A percentile compares a stretch with the other conserved stretches of the same genome.
These are phyloP conservation scores for Pteronotus mesoamericanus DNA, from an alignment of 2,797 vertebrate species.

Conservation along the genomic window DNA sequence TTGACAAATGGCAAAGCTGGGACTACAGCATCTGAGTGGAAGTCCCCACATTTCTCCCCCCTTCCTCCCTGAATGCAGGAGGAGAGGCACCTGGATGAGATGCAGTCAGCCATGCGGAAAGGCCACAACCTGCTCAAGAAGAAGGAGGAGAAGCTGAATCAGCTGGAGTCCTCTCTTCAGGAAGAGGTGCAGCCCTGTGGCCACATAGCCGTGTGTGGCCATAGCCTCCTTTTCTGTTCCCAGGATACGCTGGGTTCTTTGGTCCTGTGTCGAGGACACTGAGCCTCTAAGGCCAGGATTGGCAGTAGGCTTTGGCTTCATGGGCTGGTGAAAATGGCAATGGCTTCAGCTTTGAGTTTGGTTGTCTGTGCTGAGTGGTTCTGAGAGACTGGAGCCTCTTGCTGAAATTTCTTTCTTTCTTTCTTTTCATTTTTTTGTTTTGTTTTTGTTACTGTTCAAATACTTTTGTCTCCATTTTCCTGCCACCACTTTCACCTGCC, in stretches of 20 bases:
- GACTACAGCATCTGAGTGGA: neutral
- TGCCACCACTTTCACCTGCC: too few relatives aligned
- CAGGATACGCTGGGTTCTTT: neutral
- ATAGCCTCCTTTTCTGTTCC: neutral
- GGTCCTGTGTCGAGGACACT: neutral
- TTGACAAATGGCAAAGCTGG: neutral
- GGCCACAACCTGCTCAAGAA: constrained; percentile 85
- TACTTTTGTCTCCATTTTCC: too few relatives aligned
- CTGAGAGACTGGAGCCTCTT: neutral
- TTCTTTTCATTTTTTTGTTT: too few relatives aligned
- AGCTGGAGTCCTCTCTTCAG: constrained; percentile 86
- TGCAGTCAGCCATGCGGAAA: constrained; percentile 83
- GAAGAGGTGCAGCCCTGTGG: constrained; percentile 82
- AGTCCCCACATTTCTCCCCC: rapidly evolving
- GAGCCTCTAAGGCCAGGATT: neutral
- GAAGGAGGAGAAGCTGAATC: constrained; percentile 89
- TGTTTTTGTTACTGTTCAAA: too few relatives aligned
- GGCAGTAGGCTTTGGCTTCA: neutral
- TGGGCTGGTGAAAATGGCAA: neutral
- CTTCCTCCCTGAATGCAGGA: constrained; percentile 80
- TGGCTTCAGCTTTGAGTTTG: neutral
- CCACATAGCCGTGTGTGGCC: rapidly evolving
- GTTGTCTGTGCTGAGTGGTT: neutral
- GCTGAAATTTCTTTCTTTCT: too few relatives aligned
- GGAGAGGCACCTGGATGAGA: constrained; percentile 83